Base-by-base conservation (phyloP, 2,888 invertebrate species). In the Dicyrtomina minuta region DNA sequence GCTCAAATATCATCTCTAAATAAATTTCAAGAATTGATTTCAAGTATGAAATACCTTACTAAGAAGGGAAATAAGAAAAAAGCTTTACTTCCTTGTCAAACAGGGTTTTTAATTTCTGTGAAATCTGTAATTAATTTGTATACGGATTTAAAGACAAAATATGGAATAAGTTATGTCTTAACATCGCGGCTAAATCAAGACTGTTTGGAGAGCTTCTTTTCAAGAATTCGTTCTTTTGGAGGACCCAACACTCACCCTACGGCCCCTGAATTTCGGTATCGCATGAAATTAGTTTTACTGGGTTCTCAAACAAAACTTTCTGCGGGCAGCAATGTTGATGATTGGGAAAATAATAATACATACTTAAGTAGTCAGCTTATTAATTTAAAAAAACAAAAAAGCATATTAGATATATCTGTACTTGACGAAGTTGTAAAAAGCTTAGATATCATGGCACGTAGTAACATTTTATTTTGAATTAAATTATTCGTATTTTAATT, bases 81-180 rank as follows among this genome's bases (percentile, higher is more conserved):
- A 15, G 41, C 56, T 2, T 3, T 66, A 12, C 33, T 70, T n/a
- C 70, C 70, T 26, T 70, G 27, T 43, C 70, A 70, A 43, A 17
- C 6, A 24, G 70, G 70, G 26, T 56, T 69, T 24, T 13, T 69
- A 55, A 24, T 69, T 22, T 62, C 68, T n/a, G 64, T 69, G 1
- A 58, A 56, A 8, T 62, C 68, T 2, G 13, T 56, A 2, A 8
- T 44, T 4, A 10, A n/a, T 12, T 15, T 69, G 8, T 55, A 17
- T 24, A n/a, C 5, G 10, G 24, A 65, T 1, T 26, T 65, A 22
- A 33, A 39, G 24, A 2, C 13, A 2, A 26, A 12, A 17, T 65
- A 33, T 24, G 46, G 17, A n/a, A 3, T 62, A n/a, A n/a, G n/a
- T 10, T 62, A 62, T 17, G 27, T 70, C 6, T 49, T 62, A 17